A percentile compares a stretch with the other conserved stretches of the same genome.
phyloP scores from a whole-genome alignment of 92 coral and sea anemone genomes.

The Porites rus region DNA sequence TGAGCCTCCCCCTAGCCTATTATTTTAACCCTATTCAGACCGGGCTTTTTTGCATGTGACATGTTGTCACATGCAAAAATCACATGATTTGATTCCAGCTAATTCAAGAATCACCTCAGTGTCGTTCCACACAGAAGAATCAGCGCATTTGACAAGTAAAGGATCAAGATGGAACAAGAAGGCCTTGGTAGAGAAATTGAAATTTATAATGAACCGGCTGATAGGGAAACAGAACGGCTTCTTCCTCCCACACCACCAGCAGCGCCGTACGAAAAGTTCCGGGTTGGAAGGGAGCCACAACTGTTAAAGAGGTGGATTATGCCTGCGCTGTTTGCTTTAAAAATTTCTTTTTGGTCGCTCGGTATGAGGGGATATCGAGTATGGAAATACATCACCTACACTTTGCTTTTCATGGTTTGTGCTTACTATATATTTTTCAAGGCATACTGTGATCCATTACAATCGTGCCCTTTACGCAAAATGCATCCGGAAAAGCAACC shows the following conservation, averaged over 20 bases:
- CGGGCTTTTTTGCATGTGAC: too few species aligned
- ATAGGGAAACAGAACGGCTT: background rate
- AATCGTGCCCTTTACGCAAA: constrained; percentile 21
- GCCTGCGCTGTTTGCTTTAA: constrained; percentile 7
- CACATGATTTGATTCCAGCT: too few species aligned
- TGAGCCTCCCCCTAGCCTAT: too few species aligned
- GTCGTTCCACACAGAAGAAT: too few species aligned
- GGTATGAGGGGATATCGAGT: constrained; percentile 48
- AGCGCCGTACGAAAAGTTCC: constrained; percentile 15
- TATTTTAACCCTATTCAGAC: too few species aligned
- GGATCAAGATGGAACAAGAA: too few species aligned
- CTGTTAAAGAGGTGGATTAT: background rate
- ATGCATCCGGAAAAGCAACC: constrained; percentile 2
- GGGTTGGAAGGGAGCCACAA: constrained; percentile 1
- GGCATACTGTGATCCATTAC: constrained; percentile 31
- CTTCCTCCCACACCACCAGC: background rate
- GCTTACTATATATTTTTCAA: constrained; percentile 48
- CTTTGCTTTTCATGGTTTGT: constrained; percentile 39
- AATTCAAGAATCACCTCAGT: too few species aligned
- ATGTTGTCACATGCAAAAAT: too few species aligned
- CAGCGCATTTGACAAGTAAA: too few species aligned
- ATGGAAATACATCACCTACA: constrained; percentile 33
- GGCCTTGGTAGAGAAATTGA: too few species aligned
- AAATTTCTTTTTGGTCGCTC: constrained; percentile 30
- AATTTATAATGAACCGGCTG: background rate